Evolutionary conservation across 2,888 invertebrate genomes (phyloP).

Genomic region (Caenorhabditis macrosperma): DNA sequence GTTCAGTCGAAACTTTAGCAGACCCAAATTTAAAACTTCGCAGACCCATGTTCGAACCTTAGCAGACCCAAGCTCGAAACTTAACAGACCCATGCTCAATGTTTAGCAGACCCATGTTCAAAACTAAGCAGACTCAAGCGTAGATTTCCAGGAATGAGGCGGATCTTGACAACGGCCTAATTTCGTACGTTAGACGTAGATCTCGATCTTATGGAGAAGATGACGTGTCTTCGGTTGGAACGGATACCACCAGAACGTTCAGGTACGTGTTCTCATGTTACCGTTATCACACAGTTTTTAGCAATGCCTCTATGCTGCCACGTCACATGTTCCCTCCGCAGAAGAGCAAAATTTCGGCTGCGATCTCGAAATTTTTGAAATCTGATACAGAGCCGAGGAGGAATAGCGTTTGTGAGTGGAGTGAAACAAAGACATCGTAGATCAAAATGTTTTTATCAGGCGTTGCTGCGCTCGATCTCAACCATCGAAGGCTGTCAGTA

Average conservation of each 20-base stretch:
- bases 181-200: constrained; percentile 36
- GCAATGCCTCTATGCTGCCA: constrained; percentile 25
- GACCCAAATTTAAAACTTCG: too few relatives aligned
- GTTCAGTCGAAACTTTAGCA: too few relatives aligned
- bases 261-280: not conserved
- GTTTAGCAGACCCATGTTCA: too few relatives aligned
- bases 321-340: constrained; percentile 33
- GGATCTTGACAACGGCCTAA: constrained; percentile 52
- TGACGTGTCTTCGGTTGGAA: constrained; percentile 10
- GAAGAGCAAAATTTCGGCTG: constrained; percentile 31
- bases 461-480: constrained; percentile 57
- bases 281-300: not conserved
- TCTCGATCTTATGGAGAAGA: constrained; percentile 35
- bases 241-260: constrained; percentile 21
- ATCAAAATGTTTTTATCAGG: too few relatives aligned
- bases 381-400: constrained; percentile 40
- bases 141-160: constrained; percentile 37
- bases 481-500: constrained; percentile 12
- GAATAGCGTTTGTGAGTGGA: constrained; percentile 54
- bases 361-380: constrained; percentile 18
- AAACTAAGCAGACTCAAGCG: too few relatives aligned
- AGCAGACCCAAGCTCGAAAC: too few relatives aligned
- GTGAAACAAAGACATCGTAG: too few relatives aligned
- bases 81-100: too few relatives aligned
- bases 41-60: too few relatives aligned